Conservation (phyloP, 2,113 vertebrate genomes). For the Labeo catla region DNA sequence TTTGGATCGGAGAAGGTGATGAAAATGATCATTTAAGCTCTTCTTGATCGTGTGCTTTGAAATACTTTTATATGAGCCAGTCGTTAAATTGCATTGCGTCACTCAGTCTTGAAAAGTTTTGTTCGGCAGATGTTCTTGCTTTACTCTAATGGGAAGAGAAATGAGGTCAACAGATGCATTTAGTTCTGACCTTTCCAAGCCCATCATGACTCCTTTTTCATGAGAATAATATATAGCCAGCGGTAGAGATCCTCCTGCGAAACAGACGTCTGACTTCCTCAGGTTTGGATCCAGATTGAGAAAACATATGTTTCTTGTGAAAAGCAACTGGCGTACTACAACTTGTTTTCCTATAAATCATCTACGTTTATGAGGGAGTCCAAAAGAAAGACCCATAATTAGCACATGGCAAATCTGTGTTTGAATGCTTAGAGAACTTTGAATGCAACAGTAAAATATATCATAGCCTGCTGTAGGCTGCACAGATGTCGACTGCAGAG, state of each 20-base stretch:
- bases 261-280: not conserved
- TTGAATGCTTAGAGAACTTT: not conserved
- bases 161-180: constrained; percentile 7
- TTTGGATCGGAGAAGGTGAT: not conserved
- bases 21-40: not conserved
- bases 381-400: not conserved
- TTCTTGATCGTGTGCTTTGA: not conserved
- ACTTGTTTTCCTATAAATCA: not conserved
- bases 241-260: not conserved
- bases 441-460: not conserved
- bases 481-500: not conserved
- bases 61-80: not conserved
- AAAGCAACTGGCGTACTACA: not conserved
- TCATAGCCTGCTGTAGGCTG: not conserved
- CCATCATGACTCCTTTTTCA: constrained; percentile 11
- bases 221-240: not conserved
- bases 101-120: not conserved
- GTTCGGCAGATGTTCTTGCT: constrained; percentile 24
- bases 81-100: not conserved
- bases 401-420: not conserved
- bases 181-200: constrained; percentile 20
- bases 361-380: not conserved
- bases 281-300: not conserved
- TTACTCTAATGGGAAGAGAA: constrained; percentile 26
- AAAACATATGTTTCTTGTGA: not conserved